These are phyloP conservation scores for Lithophane semibrunnea DNA, from an alignment of 2,888 invertebrate species.

Conservation along the genomic window DNA sequence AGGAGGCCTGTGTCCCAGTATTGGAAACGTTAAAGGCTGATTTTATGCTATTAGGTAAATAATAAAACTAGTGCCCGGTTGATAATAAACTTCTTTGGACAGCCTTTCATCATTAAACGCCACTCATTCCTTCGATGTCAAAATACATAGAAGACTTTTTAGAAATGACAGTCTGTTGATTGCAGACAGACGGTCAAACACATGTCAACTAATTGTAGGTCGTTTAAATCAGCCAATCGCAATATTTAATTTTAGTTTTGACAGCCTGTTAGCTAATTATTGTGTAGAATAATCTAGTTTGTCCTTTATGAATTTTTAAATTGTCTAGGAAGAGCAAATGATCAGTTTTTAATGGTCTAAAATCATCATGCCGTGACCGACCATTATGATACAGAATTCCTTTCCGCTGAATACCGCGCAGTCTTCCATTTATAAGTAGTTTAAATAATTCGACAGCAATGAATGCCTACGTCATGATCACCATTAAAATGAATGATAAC, in stretches of 20 bases:
- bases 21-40: too few relatives aligned
- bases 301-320: not conserved
- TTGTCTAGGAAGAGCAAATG: too few relatives aligned
- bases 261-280: not conserved
- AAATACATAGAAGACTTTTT: too few relatives aligned
- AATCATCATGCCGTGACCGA: not conserved
- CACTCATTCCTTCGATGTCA: too few relatives aligned
- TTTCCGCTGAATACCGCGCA: conserved; percentile 34
- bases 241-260: not conserved
- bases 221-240: not conserved
- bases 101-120: too few relatives aligned
- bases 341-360: too few relatives aligned
- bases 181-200: not conserved
- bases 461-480: not conserved
- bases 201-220: not conserved
- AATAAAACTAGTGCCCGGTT: not conserved
- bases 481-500: not conserved
- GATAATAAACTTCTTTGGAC: too few relatives aligned
- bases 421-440: conserved; percentile 42
- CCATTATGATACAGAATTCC: conserved; percentile 31
- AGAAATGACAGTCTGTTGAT: too few relatives aligned
- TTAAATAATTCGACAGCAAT: conserved; percentile 35
- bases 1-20: too few relatives aligned
- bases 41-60: not conserved
- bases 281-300: not conserved